Conservation (phyloP, 2,113 vertebrate genomes). For the Mystacornis crossleyi region DNA sequence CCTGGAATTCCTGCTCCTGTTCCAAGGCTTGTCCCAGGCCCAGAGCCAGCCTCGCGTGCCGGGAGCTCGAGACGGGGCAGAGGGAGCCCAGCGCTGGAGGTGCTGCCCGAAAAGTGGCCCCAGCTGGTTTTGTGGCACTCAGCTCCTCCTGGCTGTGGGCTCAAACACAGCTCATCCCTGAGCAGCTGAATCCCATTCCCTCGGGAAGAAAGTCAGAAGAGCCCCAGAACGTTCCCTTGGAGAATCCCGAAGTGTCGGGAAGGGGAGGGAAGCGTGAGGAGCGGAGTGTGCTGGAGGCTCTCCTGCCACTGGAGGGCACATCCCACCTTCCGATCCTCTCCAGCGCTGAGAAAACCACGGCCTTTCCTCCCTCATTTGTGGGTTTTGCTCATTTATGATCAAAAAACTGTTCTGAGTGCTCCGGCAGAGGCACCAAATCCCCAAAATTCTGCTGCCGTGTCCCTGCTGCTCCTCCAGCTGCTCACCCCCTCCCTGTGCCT, state of each 20-base stretch:
- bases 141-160: background rate
- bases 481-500: background rate
- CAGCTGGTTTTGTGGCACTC: background rate
- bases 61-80: rapidly evolving
- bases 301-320: constrained; percentile 31
- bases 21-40: background rate
- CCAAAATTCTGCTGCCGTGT: background rate
- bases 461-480: background rate
- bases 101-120: background rate
- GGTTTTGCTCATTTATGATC: rapidly evolving
- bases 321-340: background rate
- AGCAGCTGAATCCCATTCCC: rapidly evolving
- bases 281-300: background rate
- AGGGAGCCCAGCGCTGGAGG: background rate
- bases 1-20: no score
- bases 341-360: rapidly evolving
- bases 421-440: background rate
- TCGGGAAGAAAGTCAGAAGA: rapidly evolving
- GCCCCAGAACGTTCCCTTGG: background rate
- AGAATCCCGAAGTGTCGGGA: rapidly evolving
- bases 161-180: background rate
- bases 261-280: rapidly evolving
- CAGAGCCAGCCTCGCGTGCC: background rate
- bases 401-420: background rate
- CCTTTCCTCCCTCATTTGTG: rapidly evolving